These are phyloP conservation scores for Cyprichromis sp. DNA, from an alignment of 2,113 vertebrate genomes.

Conservation along the genomic window DNA sequence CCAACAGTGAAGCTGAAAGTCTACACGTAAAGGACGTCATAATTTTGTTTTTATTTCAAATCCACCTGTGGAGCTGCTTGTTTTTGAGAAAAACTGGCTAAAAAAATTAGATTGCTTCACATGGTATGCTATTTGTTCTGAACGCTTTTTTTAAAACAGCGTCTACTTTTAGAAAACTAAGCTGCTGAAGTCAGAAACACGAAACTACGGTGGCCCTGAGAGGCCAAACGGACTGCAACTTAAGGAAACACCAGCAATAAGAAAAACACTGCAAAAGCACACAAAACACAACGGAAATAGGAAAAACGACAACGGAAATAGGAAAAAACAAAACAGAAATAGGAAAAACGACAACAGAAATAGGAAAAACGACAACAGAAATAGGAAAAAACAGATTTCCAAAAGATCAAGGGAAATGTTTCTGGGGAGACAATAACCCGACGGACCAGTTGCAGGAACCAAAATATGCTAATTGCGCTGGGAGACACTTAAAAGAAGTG, in stretches of 20 bases:
- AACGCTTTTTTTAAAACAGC: accelerated
- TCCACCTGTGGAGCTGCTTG: accelerated
- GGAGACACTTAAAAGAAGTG: background rate
- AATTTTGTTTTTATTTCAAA: background rate
- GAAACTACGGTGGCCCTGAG: accelerated
- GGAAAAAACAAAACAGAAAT: background rate
- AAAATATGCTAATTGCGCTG: background rate
- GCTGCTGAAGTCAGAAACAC: background rate
- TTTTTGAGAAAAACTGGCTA: background rate
- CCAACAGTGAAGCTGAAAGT: background rate
- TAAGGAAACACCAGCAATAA: background rate
- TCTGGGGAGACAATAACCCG: background rate
- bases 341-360: too few relatives aligned
- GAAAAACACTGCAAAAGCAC: background rate
- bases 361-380: background rate
- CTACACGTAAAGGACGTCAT: background rate
- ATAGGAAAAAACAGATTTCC: background rate
- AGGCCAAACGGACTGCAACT: background rate
- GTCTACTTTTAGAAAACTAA: background rate
- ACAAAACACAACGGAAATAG: accelerated
- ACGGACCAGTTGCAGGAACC: background rate
- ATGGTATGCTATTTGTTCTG: background rate
- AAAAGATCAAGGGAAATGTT: background rate
- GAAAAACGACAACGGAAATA: accelerated
- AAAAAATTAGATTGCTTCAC: background rate